A percentile compares a stretch with the other conserved stretches of the same genome.
phyloP scores from a whole-genome alignment of 2,113 vertebrate genomes.

The Oxygymnocypris stewartii region DNA sequence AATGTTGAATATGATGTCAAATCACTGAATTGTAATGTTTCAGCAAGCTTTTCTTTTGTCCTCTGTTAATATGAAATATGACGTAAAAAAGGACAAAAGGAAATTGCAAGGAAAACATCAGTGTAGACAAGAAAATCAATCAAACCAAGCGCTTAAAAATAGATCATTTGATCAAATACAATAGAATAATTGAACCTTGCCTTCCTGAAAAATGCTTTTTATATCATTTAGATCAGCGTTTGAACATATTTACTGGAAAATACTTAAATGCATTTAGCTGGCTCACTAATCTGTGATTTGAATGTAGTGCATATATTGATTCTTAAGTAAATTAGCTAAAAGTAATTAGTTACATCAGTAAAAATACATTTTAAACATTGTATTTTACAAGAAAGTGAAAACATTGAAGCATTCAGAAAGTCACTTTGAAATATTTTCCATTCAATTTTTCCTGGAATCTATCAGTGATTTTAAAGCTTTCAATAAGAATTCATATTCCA shows the following conservation, averaged over 20 bases:
- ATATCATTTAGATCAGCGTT: not conserved
- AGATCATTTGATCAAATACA: not conserved
- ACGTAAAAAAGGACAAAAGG: not conserved
- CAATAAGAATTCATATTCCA: not conserved
- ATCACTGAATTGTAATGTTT: not conserved
- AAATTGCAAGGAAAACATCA: not conserved
- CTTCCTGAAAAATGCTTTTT: not conserved
- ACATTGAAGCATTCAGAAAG: too few species aligned
- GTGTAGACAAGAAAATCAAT: not conserved
- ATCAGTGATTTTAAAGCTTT: constrained; percentile 1
- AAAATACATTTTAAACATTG: not conserved
- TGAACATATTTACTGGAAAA: not conserved
- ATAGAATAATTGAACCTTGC: not conserved
- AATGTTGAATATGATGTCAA: not conserved
- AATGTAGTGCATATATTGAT: not conserved
- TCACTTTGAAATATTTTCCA: not conserved
- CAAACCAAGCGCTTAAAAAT: not conserved
- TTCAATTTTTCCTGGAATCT: not conserved
- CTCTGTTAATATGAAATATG: not conserved
- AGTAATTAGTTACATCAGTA: not conserved
- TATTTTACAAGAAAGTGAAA: not conserved
- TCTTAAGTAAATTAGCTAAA: not conserved
- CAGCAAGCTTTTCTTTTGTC: not conserved
- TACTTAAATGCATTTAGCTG: not conserved
- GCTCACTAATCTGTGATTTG: not conserved